Evolutionary conservation across 2,113 vertebrate species (phyloP).

Genomic region (Scolopax mira): DNA sequence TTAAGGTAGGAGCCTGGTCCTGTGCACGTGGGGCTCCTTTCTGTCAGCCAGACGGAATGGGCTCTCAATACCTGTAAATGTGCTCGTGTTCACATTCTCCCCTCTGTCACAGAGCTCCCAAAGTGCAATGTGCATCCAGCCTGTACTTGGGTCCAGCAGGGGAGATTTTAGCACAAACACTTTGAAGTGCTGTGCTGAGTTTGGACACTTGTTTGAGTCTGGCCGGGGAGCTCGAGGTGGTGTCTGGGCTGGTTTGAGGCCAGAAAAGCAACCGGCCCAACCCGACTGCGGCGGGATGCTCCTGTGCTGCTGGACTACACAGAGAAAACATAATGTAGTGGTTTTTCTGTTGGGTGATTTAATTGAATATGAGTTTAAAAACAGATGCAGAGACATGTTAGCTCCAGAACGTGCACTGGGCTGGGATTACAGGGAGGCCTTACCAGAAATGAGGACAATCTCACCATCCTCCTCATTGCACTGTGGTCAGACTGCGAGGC

Average conservation of each 20-base stretch:
- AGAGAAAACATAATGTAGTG: accelerated
- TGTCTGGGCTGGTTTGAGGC: neutral
- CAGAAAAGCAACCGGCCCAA: neutral
- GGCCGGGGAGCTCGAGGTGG: neutral
- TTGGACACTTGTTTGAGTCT: neutral
- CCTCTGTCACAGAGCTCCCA: neutral
- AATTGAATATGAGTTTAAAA: neutral
- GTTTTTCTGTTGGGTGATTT: neutral
- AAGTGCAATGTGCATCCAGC: neutral
- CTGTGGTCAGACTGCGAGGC: neutral
- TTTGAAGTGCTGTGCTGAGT: neutral
- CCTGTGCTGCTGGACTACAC: neutral
- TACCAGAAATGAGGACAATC: neutral
- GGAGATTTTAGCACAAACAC: neutral
- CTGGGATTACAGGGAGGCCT: neutral
- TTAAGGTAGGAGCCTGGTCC: neutral
- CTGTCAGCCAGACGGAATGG: neutral
- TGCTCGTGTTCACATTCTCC: neutral
- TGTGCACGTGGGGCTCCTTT: neutral
- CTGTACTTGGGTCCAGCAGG: neutral
- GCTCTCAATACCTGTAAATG: neutral
- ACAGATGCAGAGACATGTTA: neutral
- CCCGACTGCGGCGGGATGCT: neutral
- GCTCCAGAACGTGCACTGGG: accelerated
- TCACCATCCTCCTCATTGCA: accelerated